These are phyloP conservation scores for Tetragnatha versicolor DNA, from an alignment of 1,140 invertebrate genomes.

Conservation along the genomic window DNA sequence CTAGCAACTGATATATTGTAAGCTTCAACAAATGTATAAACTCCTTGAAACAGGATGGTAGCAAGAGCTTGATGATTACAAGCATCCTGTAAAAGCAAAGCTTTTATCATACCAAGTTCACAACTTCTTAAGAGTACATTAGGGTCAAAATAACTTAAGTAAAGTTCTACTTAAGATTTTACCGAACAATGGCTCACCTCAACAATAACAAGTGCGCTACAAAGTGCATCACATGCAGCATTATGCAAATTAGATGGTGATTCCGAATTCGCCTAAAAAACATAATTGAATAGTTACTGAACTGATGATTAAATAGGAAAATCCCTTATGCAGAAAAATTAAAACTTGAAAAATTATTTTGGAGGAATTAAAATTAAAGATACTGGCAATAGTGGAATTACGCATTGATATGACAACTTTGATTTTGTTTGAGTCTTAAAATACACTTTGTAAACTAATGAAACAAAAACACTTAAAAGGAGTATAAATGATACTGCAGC, in stretches of 20 bases:
- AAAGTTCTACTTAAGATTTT: neutral
- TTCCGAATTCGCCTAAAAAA: slow-evolving; percentile 60
- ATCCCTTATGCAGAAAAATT: too few relatives aligned
- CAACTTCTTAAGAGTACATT: neutral
- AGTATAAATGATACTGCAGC: neutral
- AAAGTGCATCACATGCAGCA: slow-evolving; percentile 89
- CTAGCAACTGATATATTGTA: slow-evolving; percentile 91
- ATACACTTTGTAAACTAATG: neutral
- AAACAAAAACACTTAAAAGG: neutral
- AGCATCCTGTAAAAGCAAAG: slow-evolving; percentile 77
- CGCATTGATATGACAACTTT: too few relatives aligned
- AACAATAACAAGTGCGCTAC: slow-evolving; percentile 71
- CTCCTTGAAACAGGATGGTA: slow-evolving; percentile 79
- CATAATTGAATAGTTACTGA: too few relatives aligned
- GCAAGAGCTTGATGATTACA: slow-evolving; percentile 75
- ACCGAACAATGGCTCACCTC: slow-evolving; percentile 25
- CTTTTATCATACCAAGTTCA: too few relatives aligned
- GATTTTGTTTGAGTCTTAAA: too few relatives aligned
- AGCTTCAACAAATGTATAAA: slow-evolving; percentile 80
- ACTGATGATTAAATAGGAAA: neutral
- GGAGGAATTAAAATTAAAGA: too few relatives aligned
- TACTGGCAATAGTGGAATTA: too few relatives aligned
- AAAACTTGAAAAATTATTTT: too few relatives aligned
- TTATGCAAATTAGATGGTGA: slow-evolving; percentile 80
- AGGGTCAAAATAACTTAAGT: neutral